These are phyloP conservation scores for Mus caroli DNA, from an alignment of 2,797 vertebrate species.

Conservation along the genomic window DNA sequence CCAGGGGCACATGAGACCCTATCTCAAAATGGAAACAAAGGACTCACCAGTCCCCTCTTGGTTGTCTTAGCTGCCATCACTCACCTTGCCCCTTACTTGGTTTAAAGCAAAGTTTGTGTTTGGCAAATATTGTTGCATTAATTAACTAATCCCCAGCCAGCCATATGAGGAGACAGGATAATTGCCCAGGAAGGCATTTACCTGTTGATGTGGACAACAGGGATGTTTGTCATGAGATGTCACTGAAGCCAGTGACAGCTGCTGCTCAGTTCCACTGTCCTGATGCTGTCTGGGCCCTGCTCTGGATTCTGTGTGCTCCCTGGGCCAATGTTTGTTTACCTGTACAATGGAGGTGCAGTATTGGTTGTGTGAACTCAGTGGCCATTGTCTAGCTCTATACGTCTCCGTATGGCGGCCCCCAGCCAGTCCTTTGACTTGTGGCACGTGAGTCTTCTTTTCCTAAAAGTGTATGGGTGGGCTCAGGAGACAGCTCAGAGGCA, in stretches of 20 bases:
- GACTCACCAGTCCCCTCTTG: background rate
- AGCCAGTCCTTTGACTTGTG: background rate
- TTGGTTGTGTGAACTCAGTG: background rate
- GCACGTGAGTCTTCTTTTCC: background rate
- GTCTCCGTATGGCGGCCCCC: background rate
- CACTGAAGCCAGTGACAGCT: background rate
- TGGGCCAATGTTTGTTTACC: background rate
- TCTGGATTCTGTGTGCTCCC: background rate
- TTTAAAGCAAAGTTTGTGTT: background rate
- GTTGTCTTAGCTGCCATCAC: background rate
- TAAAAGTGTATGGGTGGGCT: background rate
- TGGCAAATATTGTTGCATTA: background rate
- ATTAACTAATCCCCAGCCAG: background rate
- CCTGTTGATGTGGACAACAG: background rate
- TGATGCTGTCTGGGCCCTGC: background rate
- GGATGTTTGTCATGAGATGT: background rate
- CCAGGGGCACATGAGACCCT: background rate
- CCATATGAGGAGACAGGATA: background rate
- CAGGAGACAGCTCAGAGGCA: background rate
- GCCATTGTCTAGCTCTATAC: background rate
- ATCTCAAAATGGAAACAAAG: background rate
- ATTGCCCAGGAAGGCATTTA: background rate
- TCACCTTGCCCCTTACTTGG: background rate
- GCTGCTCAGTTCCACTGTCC: background rate
- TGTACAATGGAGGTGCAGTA: background rate